phyloP scores from a whole-genome alignment of 1,140 invertebrate species.

The Drosophila mayri region DNA sequence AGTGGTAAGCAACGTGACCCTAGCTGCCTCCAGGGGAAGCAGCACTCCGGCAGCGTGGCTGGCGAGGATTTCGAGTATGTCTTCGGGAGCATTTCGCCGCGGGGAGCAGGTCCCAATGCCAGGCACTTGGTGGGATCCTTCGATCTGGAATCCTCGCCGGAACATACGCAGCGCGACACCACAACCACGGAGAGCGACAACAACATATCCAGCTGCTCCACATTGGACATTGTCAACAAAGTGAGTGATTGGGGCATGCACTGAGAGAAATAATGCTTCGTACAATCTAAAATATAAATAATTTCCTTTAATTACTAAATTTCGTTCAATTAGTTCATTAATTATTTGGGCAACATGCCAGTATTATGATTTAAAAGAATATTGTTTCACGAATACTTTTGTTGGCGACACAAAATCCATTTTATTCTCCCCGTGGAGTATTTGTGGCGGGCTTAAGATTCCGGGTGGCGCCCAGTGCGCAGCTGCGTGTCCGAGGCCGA shows the following conservation, averaged over 20 bases:
- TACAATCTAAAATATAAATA: background rate
- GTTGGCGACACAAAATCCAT: background rate
- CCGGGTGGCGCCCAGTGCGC: constrained; percentile 60
- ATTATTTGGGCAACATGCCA: too few relatives aligned
- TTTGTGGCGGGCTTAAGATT: constrained; percentile 23
- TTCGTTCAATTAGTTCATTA: rapidly evolving
- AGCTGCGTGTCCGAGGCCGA: constrained; percentile 60
- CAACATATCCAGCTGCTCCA: constrained; percentile 84
- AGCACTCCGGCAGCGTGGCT: constrained; percentile 33
- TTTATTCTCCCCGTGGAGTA: constrained; percentile 10
- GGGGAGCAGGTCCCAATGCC: constrained; percentile 40
- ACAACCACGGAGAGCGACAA: constrained; percentile 81
- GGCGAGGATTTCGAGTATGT: constrained; percentile 67
- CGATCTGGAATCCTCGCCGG: constrained; percentile 68
- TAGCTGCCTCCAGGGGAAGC: constrained; percentile 38
- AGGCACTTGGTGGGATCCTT: constrained; percentile 53
- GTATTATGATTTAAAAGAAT: too few relatives aligned
- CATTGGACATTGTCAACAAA: constrained; percentile 83
- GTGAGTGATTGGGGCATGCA: constrained; percentile 49
- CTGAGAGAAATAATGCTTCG: background rate
- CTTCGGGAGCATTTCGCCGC: constrained; percentile 73
- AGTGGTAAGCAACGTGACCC: constrained; percentile 42
- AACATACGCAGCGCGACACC: constrained; percentile 75
- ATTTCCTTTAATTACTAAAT: background rate
- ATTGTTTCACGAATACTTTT: background rate